Evolutionary conservation across 2,113 vertebrate genomes (phyloP).

Genomic region (Salvator merianae): DNA sequence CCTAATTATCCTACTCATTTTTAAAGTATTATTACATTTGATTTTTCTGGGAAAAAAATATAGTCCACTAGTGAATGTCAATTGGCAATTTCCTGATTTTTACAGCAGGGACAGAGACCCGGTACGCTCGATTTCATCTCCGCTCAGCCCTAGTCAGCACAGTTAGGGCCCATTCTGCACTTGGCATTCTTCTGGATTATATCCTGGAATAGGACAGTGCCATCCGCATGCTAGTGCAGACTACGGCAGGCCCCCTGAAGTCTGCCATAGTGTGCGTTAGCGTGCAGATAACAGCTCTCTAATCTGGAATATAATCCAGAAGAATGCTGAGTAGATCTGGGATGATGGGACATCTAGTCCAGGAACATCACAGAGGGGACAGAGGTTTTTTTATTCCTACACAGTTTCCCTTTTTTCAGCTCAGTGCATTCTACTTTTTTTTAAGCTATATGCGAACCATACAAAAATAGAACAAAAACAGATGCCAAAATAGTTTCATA

Average conservation of each 20-base stretch:
- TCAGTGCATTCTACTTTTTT: constrained; percentile 91
- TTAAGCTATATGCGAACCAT: constrained; percentile 73
- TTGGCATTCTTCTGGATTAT: no score
- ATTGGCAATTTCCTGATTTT: constrained; percentile 73
- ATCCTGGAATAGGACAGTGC: no score
- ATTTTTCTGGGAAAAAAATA: constrained; percentile 48
- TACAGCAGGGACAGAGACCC: constrained; percentile 4
- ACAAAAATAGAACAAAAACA: constrained; percentile 55
- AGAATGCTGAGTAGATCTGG: no score
- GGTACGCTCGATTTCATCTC: not conserved
- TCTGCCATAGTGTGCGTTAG: no score
- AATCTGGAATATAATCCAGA: no score
- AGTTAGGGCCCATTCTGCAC: no score
- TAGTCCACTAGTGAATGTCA: constrained; percentile 65
- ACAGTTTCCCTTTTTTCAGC: constrained; percentile 88
- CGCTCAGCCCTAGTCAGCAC: not conserved
- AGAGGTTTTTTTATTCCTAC: not conserved
- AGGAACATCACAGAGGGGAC: not conserved
- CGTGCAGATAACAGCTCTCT: no score
- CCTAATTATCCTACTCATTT: constrained; percentile 40
- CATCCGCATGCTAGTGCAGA: no score
- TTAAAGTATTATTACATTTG: constrained; percentile 34
- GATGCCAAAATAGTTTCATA: constrained; percentile 73
- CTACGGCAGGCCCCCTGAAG: no score
- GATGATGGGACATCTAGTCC: not conserved